These are phyloP conservation scores for Drosophila rhopaloa DNA, from an alignment of 1,140 invertebrate species.

Conservation along the genomic window DNA sequence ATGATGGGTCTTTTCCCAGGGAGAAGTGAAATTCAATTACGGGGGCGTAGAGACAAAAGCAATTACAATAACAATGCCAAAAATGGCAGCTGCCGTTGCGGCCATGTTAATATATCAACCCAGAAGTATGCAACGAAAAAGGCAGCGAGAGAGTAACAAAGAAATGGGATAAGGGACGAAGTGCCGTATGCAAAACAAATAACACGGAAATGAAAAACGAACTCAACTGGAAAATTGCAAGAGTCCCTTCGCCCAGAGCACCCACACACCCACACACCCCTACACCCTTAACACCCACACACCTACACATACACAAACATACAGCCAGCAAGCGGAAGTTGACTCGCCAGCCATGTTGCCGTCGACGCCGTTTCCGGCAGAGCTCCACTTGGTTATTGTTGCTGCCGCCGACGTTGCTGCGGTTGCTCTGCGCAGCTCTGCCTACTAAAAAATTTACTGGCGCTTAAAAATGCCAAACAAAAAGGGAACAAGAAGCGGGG, in stretches of 20 bases:
- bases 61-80: conserved; percentile 63
- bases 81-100: conserved; percentile 62
- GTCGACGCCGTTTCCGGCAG: conserved; percentile 67
- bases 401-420: conserved; percentile 31
- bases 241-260: conserved; percentile 19
- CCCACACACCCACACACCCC: conserved; percentile 7
- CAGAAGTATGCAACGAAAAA: conserved; percentile 36
- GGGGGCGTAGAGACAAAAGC: conserved; percentile 51
- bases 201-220: conserved; percentile 80
- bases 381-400: conserved; percentile 41
- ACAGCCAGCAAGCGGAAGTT: conserved; percentile 52
- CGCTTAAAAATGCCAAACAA: conserved; percentile 66
- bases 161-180: conserved; percentile 13
- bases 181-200: conserved; percentile 73
- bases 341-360: conserved; percentile 65
- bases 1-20: conserved; percentile 10
- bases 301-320: conserved; percentile 22
- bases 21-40: conserved; percentile 73
- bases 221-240: conserved; percentile 80
- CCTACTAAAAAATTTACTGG: conserved; percentile 75
- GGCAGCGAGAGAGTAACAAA: conserved; percentile 36
- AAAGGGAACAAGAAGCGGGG: conserved; percentile 10
- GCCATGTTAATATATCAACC: conserved; percentile 73
- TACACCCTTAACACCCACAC: conserved; percentile 31
- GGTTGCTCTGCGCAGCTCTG: conserved; percentile 49